Conservation (phyloP, 1,140 invertebrate genomes). For the Drosophila kanapiae region DNA sequence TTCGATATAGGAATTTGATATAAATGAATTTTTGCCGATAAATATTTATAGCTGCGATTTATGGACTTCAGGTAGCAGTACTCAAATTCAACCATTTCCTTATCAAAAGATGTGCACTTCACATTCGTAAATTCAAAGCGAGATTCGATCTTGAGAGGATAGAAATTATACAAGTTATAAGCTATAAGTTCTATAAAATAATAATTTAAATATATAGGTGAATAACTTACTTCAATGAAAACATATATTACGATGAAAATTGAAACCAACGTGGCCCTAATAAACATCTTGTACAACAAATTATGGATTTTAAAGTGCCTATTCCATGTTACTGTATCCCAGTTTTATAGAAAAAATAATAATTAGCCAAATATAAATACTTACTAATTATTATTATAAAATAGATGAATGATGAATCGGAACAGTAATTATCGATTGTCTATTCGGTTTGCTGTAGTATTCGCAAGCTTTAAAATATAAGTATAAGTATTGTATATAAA, state of each 20-base stretch:
- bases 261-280: neutral
- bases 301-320: neutral
- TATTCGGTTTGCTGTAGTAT: too few relatives aligned
- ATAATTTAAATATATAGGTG: neutral
- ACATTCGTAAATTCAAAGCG: constrained; percentile 4
- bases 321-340: neutral
- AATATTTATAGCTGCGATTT: constrained; percentile 34
- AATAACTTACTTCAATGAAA: neutral
- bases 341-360: neutral
- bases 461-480: too few relatives aligned
- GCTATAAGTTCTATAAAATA: neutral
- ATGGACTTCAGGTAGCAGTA: constrained; percentile 25
- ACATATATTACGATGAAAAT: neutral
- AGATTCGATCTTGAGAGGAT: neutral
- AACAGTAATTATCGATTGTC: neutral
- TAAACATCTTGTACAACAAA: neutral
- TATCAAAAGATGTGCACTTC: constrained; percentile 5
- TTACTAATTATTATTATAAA: neutral
- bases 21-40: neutral
- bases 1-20: neutral
- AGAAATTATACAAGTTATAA: neutral
- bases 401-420: neutral
- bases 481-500: too few relatives aligned
- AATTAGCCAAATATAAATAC: neutral
- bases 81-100: neutral